These are phyloP conservation scores for Picathartes gymnocephalus DNA, from an alignment of 2,113 vertebrate species.

Conservation along the genomic window DNA sequence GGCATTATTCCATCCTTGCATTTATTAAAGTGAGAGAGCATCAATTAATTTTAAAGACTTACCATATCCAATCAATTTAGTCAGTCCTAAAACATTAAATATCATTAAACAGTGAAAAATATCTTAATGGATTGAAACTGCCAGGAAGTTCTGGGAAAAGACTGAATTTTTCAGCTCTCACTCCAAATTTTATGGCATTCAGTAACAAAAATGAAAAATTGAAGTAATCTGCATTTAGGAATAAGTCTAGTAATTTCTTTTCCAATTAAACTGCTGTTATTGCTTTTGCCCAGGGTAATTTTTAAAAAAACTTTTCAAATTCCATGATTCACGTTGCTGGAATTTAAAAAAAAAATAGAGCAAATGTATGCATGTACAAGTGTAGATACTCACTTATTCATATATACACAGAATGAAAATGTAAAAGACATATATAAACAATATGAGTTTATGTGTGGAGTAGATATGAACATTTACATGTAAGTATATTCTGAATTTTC, in stretches of 20 bases:
- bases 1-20: neutral
- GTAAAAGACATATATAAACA: neutral
- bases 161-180: neutral
- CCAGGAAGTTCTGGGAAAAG: neutral
- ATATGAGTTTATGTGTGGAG: neutral
- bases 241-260: neutral
- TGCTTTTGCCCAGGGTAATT: neutral
- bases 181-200: neutral
- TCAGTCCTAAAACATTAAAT: slow-evolving; percentile 20
- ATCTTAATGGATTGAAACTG: neutral
- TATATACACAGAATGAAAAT: neutral
- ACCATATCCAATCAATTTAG: slow-evolving; percentile 13
- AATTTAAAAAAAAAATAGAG: neutral
- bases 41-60: slow-evolving; percentile 32
- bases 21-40: slow-evolving; percentile 5
- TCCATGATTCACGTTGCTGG: neutral
- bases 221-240: neutral
- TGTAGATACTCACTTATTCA: neutral
- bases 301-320: neutral
- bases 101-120: slow-evolving; percentile 26
- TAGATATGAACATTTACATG: neutral
- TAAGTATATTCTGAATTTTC: neutral
- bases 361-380: too few species aligned
- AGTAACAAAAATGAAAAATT: neutral
- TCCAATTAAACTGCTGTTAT: neutral